Base-by-base conservation (phyloP, 2,888 invertebrate species). In the Lasioglossum figueresi region DNA sequence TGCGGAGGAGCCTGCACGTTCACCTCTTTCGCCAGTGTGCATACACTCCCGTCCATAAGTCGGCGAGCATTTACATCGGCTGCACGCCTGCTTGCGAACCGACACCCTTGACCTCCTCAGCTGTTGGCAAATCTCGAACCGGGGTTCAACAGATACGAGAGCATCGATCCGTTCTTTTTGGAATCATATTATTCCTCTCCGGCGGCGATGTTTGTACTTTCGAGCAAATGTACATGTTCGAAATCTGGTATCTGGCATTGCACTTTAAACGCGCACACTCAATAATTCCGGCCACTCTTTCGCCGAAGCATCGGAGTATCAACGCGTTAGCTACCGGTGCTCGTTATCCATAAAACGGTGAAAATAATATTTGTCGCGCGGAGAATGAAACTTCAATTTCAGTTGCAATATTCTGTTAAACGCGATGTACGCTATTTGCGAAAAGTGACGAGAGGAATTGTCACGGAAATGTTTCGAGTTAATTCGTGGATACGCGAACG, bases 1-100 rank as follows among this genome's bases (percentile, higher is more conserved):
- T 84, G 75, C 76, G 34, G 59, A 76, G 77, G 68, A 76, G 78
- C 56, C 40, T 73, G 71, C 45, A 76, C 75, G 81, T 76, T 66
- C 72, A 14, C 59, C 80, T 63, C 45, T 56, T 59, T 77, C 10
- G 45, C 43, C 66, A 27, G 31, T 66, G 59, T 66, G 19, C 34
- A 66, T 66, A 66, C 66, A 34, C 59, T 59, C 59, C 68, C 68
- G 59, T 27, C 59, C 59, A 59, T 59, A 59, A 59, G 59, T 59
- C 59, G 59, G 59, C 59, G 59, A 16, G 27, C 59, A 59, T 59
- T 59, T 59, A 59, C 59, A 59, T 59, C 59, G 59, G 59, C 59
- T 27, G 31, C 59, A 59, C 59, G 59, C 14, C 59, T 27, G 59
- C 14, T 16, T 27, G 16, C 59, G 59, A 27, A 59, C 59, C 31